A percentile compares a stretch with the other conserved stretches of the same genome.
phyloP scores from a whole-genome alignment of 2,888 invertebrate genomes.

The Chrysolina oricalcia region DNA sequence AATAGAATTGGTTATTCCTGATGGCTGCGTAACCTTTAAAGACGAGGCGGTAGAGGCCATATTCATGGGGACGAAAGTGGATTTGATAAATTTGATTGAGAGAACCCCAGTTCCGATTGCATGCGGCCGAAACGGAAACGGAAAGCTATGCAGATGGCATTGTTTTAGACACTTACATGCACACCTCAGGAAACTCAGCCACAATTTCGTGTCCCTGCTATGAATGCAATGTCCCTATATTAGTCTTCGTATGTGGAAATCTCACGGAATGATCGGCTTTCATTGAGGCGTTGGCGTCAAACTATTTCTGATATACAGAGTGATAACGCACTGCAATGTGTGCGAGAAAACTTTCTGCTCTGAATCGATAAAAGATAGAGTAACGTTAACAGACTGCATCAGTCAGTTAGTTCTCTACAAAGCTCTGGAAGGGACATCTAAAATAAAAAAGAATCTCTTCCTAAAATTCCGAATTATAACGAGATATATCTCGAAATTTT shows the following conservation, averaged over 20 bases:
- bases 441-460: too few relatives aligned
- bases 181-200: conserved; percentile 67
- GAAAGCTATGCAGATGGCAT: conserved; percentile 72
- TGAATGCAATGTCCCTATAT: conserved; percentile 40
- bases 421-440: too few relatives aligned
- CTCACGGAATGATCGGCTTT: conserved; percentile 48
- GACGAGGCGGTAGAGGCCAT: conserved; percentile 62
- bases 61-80: conserved; percentile 59
- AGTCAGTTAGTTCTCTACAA: too few relatives aligned
- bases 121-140: conserved; percentile 70
- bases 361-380: too few relatives aligned
- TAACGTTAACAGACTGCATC: too few relatives aligned
- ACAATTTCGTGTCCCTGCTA: conserved; percentile 58
- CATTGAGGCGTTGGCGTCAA: conserved; percentile 7
- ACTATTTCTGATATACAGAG: background rate
- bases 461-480: too few relatives aligned
- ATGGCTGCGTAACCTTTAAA: conserved; percentile 56
- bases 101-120: conserved; percentile 71
- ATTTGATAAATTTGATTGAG: conserved; percentile 72
- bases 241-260: conserved; percentile 55
- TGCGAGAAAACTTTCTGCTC: too few relatives aligned
- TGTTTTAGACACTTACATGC: conserved; percentile 70
- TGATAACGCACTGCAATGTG: background rate
- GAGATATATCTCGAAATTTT: too few relatives aligned
- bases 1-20: conserved; percentile 66